Percentiles rank a stretch among this genome's conserved stretches.
Evolutionary conservation across 2,113 vertebrate genomes (phyloP).

Genomic region (Nestor notabilis): DNA sequence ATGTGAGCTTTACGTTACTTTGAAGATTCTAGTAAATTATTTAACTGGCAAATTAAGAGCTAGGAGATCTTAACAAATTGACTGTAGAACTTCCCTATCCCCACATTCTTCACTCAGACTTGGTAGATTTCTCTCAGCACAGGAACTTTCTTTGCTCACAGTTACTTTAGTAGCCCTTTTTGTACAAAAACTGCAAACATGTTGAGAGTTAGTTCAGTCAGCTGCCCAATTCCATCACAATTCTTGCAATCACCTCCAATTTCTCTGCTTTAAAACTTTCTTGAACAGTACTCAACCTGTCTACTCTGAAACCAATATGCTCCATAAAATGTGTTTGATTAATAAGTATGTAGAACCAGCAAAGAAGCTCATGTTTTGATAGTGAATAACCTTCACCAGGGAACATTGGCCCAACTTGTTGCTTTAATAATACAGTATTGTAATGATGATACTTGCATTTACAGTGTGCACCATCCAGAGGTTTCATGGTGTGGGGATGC

Average conservation of each 20-base stretch:
- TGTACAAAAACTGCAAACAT: not conserved
- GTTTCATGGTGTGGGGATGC: not conserved
- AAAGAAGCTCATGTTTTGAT: not conserved
- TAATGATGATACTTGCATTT: not conserved
- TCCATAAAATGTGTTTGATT: not conserved
- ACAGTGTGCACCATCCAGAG: not conserved
- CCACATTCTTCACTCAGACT: not conserved
- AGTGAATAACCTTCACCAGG: constrained; percentile 26
- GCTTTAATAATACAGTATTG: not conserved
- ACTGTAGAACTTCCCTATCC: not conserved
- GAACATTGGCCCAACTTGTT: not conserved
- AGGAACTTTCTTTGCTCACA: not conserved
- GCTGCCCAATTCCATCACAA: not conserved
- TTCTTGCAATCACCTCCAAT: not conserved
- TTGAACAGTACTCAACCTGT: not conserved
- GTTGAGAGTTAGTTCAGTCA: not conserved
- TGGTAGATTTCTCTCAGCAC: not conserved
- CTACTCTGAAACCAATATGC: not conserved
- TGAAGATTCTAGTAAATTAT: not conserved
- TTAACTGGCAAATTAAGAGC: not conserved
- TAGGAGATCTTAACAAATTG: not conserved
- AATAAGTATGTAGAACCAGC: not conserved
- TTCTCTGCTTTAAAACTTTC: not conserved
- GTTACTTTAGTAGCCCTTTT: not conserved
- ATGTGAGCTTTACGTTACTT: not conserved